A percentile compares a stretch with the other conserved stretches of the same genome.
phyloP scores from a whole-genome alignment of 2,797 vertebrate species.

The Melanotaenia maccullochi region DNA sequence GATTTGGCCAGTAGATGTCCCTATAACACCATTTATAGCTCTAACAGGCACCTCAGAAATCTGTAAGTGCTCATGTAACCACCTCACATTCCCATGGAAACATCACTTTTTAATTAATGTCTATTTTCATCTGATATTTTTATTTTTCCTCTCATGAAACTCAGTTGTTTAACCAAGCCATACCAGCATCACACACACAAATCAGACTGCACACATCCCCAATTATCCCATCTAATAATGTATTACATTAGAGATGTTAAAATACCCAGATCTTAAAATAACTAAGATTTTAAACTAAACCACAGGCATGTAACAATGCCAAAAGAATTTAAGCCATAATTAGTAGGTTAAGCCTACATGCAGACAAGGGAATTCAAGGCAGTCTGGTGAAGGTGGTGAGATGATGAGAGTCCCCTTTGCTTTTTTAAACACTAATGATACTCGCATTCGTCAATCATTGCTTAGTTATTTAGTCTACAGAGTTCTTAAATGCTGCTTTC shows the following conservation, averaged over 20 bases:
- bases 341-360: constrained; percentile 66
- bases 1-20: constrained; percentile 70
- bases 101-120: constrained; percentile 33
- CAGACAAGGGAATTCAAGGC: constrained; percentile 66
- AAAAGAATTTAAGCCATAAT: constrained; percentile 61
- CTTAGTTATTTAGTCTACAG: not conserved
- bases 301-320: constrained; percentile 66
- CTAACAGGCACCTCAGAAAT: not conserved
- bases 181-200: constrained; percentile 31
- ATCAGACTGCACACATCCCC: constrained; percentile 38
- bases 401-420: constrained; percentile 43
- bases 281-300: constrained; percentile 45
- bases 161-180: not conserved
- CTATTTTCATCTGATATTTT: constrained; percentile 30
- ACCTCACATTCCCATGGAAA: constrained; percentile 24
- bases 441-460: constrained; percentile 14
- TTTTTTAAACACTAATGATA: constrained; percentile 37
- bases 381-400: constrained; percentile 47
- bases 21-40: constrained; percentile 45
- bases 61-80: constrained; percentile 4
- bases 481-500: constrained; percentile 6
- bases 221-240: constrained; percentile 44
- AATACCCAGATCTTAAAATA: constrained; percentile 69
- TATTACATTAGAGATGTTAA: constrained; percentile 41
- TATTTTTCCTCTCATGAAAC: not conserved